Percentiles rank a stretch among this genome's conserved stretches.
Conservation (phyloP, 2,797 vertebrate genomes). For the Malurus splendens region DNA sequence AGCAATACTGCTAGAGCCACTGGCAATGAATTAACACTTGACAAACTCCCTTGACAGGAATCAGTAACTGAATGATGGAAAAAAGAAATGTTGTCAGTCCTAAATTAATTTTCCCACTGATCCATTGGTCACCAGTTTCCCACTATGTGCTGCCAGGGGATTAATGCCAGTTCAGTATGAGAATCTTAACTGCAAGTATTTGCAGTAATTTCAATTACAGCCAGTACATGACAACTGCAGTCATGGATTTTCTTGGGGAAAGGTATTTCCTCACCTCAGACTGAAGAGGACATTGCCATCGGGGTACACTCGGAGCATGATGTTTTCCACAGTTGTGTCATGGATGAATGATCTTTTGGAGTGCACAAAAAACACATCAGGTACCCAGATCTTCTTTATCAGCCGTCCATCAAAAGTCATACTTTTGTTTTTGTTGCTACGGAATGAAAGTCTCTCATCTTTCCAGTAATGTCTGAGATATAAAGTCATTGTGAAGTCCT, state of each 20-base stretch:
- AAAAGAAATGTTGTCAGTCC: neutral
- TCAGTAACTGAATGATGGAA: neutral
- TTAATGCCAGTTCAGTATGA: neutral
- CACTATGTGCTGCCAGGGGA: neutral
- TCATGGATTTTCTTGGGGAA: neutral
- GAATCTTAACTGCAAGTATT: neutral
- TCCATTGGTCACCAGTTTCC: neutral
- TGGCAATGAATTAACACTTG: neutral
- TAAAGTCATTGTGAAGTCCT: slow-evolving; percentile 95
- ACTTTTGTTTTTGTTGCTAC: slow-evolving; percentile 88
- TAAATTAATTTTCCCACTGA: neutral
- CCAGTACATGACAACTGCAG: neutral
- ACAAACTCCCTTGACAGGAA: neutral
- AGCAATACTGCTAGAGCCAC: neutral
- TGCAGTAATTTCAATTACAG: neutral
- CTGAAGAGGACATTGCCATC: slow-evolving; percentile 90
- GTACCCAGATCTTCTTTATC: slow-evolving; percentile 91
- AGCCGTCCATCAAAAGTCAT: slow-evolving; percentile 88
- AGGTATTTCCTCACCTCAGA: slow-evolving; percentile 73
- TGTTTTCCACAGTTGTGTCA: slow-evolving; percentile 89
- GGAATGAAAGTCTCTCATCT: slow-evolving; percentile 88
- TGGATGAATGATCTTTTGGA: slow-evolving; percentile 93
- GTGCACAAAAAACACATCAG: slow-evolving; percentile 93
- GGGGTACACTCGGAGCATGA: slow-evolving; percentile 86
- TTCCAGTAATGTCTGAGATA: slow-evolving; percentile 95